phyloP scores from a whole-genome alignment of 2,113 vertebrate species.

The Callipepla squamata region DNA sequence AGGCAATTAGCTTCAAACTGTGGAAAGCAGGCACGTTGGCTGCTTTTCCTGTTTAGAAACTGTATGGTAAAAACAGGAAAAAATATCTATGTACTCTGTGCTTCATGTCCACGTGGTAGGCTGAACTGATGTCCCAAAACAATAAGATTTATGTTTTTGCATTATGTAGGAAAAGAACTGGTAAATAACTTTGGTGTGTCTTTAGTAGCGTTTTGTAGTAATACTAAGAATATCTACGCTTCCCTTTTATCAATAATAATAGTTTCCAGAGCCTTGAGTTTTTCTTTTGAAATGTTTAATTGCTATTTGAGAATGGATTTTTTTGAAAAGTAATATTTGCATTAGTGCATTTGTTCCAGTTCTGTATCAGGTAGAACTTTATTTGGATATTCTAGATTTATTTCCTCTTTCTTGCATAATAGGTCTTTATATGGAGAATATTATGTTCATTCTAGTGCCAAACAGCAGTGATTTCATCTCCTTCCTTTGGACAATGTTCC shows the following conservation, averaged over 20 bases:
- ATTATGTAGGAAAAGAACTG: neutral
- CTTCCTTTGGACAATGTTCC: neutral
- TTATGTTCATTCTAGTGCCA: neutral
- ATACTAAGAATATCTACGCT: neutral
- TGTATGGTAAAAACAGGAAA: neutral
- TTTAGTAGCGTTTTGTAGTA: neutral
- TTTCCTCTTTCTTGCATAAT: slow-evolving; percentile 2
- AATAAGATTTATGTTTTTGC: neutral
- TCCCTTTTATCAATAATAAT: neutral
- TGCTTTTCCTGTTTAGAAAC: neutral
- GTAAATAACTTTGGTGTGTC: neutral
- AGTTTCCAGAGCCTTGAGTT: neutral
- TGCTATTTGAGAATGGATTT: neutral
- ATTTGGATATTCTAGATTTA: slow-evolving; percentile 8
- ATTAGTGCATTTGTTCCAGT: neutral
- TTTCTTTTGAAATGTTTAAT: neutral
- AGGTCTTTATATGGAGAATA: neutral
- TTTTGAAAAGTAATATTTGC: neutral
- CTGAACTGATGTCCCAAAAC: neutral
- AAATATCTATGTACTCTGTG: fast-evolving
- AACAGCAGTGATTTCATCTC: neutral
- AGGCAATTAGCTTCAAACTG: neutral
- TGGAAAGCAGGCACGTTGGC: neutral
- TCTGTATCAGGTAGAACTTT: neutral
- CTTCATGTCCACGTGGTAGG: neutral